Percentiles rank a stretch among this genome's conserved stretches.
Conservation (phyloP, 2,888 invertebrate species). For the Iselma pallidipennis region DNA sequence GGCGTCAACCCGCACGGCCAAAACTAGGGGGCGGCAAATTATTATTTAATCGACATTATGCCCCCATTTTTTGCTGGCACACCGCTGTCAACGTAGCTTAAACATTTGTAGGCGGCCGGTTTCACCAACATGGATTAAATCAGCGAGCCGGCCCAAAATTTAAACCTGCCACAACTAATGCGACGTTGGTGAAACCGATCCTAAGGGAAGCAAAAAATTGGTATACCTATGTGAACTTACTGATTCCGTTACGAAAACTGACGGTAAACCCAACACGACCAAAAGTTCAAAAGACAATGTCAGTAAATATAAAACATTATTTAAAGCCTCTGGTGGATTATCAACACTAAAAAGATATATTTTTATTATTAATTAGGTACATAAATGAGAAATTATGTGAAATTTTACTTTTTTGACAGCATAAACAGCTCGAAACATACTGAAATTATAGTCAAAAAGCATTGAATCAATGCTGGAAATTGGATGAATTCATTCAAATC, state of each 20-base stretch:
- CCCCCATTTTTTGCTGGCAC: too few relatives aligned
- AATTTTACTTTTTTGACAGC: neutral
- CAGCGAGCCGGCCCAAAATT: too few relatives aligned
- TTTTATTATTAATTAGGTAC: neutral
- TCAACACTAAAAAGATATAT: neutral
- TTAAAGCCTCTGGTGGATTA: neutral
- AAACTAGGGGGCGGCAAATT: too few relatives aligned
- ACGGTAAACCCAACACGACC: neutral
- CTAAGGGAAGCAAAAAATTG: neutral
- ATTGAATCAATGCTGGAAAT: neutral
- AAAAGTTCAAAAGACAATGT: neutral
- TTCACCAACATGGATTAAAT: too few relatives aligned
- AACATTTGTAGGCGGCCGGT: too few relatives aligned
- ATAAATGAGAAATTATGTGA: neutral
- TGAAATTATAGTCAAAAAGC: neutral
- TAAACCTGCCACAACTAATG: too few relatives aligned
- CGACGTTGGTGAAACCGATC: too few relatives aligned
- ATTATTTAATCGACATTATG: too few relatives aligned
- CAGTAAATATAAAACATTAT: neutral
- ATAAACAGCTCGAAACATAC: neutral
- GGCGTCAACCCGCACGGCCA: too few relatives aligned
- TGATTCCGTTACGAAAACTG: neutral
- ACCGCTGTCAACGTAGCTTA: too few relatives aligned
- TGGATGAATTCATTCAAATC: neutral
- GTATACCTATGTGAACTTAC: neutral